Percentiles rank a stretch among this genome's conserved stretches.
Conservation (phyloP, 2,888 invertebrate genomes). For the Acanthococcus lagerstroemiae region DNA sequence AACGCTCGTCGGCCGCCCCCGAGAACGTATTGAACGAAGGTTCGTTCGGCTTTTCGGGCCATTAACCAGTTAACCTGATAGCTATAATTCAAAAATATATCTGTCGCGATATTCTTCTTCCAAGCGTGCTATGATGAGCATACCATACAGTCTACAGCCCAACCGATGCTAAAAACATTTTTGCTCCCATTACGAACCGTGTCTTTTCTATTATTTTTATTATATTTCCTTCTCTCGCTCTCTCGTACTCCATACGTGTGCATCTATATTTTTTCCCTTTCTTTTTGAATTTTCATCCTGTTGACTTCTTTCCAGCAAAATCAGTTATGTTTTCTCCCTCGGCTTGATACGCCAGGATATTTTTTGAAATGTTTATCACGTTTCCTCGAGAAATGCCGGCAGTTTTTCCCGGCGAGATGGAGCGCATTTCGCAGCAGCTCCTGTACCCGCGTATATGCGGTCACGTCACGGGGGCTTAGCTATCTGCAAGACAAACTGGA, state of each 20-base stretch:
- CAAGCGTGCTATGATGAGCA: neutral
- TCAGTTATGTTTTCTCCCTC: neutral
- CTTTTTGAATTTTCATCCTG: slow-evolving; percentile 12
- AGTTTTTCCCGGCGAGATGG: neutral
- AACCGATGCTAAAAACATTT: neutral
- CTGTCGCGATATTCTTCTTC: slow-evolving; percentile 14
- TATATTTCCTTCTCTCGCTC: neutral
- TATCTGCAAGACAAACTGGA: no score
- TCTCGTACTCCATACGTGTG: neutral
- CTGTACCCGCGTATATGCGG: no score
- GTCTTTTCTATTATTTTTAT: neutral
- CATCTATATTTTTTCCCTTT: neutral
- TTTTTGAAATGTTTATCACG: neutral
- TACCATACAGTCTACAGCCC: no score
- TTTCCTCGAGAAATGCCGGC: neutral
- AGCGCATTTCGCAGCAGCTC: no score
- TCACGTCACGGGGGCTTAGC: no score
- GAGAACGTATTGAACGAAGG: slow-evolving; percentile 16
- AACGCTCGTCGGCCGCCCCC: neutral
- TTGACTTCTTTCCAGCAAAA: slow-evolving; percentile 22
- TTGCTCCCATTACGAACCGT: neutral
- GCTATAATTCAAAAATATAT: slow-evolving; percentile 28
- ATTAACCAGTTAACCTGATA: slow-evolving; percentile 30
- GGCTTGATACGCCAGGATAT: neutral
- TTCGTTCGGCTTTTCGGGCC: slow-evolving; percentile 15